Evolutionary conservation across 2,797 vertebrate species (phyloP).

Genomic region (Intellagama lesueurii): DNA sequence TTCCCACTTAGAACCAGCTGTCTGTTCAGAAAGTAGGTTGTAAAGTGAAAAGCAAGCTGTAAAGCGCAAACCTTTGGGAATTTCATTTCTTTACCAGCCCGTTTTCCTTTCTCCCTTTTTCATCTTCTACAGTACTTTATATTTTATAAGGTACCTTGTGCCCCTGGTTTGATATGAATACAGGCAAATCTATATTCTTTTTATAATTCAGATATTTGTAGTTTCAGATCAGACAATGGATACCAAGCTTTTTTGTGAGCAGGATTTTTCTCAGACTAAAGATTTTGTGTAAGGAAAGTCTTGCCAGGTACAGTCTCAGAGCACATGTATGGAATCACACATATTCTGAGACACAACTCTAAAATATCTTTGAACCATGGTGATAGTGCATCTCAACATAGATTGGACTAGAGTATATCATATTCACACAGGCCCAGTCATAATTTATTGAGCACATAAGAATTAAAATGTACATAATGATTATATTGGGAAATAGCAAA

Average conservation of each 20-base stretch:
- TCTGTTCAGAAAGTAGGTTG: not conserved
- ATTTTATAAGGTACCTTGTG: not conserved
- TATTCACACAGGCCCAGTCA: too few relatives aligned
- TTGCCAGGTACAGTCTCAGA: too few relatives aligned
- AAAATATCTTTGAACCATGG: too few relatives aligned
- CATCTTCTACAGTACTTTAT: not conserved
- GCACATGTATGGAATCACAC: too few relatives aligned
- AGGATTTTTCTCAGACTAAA: not conserved
- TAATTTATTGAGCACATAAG: too few relatives aligned
- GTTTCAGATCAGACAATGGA: not conserved
- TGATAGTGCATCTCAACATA: too few relatives aligned
- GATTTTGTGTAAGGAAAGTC: not conserved
- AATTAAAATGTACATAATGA: too few relatives aligned
- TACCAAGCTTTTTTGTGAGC: not conserved
- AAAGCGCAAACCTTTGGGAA: not conserved
- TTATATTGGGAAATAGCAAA: too few relatives aligned
- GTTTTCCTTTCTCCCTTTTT: not conserved
- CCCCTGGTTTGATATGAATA: not conserved
- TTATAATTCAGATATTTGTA: not conserved
- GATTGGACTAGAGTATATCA: too few relatives aligned
- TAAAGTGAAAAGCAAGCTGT: not conserved
- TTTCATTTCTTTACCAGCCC: slow-evolving; percentile 8
- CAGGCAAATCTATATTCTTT: not conserved
- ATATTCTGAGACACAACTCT: too few relatives aligned
- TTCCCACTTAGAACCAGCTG: not conserved